These are phyloP conservation scores for Rotaria sp. DNA, from an alignment of 2,888 invertebrate species.

Conservation along the genomic window DNA sequence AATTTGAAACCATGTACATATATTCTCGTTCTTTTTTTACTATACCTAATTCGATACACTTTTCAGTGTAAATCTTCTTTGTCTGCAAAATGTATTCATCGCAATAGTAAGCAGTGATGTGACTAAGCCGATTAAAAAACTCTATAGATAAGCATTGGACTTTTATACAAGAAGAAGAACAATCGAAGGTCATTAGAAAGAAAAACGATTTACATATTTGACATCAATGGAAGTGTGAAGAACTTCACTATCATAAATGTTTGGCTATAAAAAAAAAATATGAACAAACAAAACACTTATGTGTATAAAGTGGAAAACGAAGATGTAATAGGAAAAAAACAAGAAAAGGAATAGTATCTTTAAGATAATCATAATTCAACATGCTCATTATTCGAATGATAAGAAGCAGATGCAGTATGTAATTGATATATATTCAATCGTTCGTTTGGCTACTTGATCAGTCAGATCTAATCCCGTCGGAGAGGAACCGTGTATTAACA, in stretches of 20 bases:
- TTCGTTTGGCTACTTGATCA: constrained; percentile 4
- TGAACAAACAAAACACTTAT: constrained; percentile 3
- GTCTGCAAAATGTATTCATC: background rate
- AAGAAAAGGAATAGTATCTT: background rate
- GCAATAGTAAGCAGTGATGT: background rate
- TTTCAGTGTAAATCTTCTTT: background rate
- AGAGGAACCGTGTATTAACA: background rate
- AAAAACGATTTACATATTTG: constrained; percentile 7
- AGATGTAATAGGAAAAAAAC: background rate
- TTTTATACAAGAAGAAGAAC: background rate
- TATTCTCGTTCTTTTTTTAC: background rate
- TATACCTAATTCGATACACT: background rate
- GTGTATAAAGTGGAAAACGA: background rate
- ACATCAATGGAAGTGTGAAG: background rate
- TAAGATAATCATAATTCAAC: background rate
- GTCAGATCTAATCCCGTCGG: background rate
- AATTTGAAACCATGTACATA: background rate
- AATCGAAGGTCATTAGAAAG: background rate
- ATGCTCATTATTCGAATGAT: background rate
- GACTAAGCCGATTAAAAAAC: background rate
- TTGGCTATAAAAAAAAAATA: background rate
- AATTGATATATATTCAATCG: background rate
- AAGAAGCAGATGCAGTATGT: background rate
- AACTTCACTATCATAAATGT: background rate
- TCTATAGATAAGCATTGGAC: background rate